Conservation (phyloP, 2,113 vertebrate genomes). For the Apaloderma vittatum region DNA sequence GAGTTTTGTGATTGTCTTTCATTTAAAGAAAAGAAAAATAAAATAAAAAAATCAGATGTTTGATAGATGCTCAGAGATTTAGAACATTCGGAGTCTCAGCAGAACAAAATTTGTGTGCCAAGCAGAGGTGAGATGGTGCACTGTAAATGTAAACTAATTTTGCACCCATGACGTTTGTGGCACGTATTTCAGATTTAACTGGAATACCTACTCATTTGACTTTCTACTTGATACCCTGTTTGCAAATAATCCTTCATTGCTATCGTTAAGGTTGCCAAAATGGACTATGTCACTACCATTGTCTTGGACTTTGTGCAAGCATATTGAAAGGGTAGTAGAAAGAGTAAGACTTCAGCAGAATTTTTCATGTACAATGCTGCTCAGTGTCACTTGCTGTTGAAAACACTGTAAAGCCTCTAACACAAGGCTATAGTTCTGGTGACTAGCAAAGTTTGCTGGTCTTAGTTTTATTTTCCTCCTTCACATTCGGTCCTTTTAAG, state of each 20-base stretch:
- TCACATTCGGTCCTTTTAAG: neutral
- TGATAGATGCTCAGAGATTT: neutral
- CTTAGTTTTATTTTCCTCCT: neutral
- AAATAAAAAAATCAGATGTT: fast-evolving
- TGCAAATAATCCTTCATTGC: neutral
- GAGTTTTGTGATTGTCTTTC: neutral
- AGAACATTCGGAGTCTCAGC: neutral
- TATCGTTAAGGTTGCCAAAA: neutral
- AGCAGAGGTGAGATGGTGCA: neutral
- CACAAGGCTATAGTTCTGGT: neutral
- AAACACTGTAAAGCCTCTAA: neutral
- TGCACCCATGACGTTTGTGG: neutral
- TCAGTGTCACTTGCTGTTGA: neutral
- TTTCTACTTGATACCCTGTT: neutral
- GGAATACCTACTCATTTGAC: neutral
- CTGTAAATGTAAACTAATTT: neutral
- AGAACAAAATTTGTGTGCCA: neutral
- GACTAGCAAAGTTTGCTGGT: neutral
- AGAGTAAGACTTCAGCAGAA: neutral
- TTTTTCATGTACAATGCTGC: neutral
- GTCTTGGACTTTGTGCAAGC: neutral
- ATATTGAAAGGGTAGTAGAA: fast-evolving
- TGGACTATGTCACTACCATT: neutral
- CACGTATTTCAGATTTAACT: neutral
- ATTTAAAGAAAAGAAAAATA: neutral